Conservation (phyloP, 2,113 vertebrate genomes). For the Rhineura floridana region DNA sequence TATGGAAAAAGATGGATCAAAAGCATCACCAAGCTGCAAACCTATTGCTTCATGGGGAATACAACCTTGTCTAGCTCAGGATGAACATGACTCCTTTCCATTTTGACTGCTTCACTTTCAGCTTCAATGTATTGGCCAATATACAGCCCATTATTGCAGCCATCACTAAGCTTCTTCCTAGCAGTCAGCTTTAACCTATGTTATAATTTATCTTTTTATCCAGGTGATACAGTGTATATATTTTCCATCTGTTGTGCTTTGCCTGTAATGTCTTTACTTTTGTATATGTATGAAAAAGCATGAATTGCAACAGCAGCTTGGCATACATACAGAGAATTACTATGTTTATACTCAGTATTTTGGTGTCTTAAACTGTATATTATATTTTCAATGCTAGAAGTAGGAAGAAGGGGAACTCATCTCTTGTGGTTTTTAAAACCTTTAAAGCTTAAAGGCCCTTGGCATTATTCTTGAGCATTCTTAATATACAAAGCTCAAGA, state of each 20-base stretch:
- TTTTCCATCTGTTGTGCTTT: neutral
- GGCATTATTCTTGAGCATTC: slow-evolving; percentile 54
- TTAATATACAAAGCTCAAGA: slow-evolving; percentile 31
- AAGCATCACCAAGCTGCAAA: neutral
- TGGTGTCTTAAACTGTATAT: slow-evolving; percentile 26
- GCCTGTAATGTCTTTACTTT: neutral
- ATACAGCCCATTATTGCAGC: neutral
- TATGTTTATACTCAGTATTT: neutral
- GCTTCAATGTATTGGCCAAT: neutral
- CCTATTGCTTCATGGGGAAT: neutral
- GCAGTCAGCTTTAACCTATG: neutral
- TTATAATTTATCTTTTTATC: neutral
- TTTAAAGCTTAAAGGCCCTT: slow-evolving; percentile 28
- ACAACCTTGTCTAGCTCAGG: neutral
- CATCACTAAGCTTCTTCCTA: neutral
- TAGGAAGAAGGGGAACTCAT: neutral
- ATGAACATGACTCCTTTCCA: neutral
- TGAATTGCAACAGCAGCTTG: neutral
- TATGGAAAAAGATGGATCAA: neutral
- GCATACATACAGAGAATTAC: neutral
- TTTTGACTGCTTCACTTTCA: neutral
- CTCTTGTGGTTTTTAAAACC: slow-evolving; percentile 28
- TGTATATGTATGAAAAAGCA: neutral
- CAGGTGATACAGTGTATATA: neutral
- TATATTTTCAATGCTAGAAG: slow-evolving; percentile 24